Percentiles rank a stretch among this genome's conserved stretches.
These are phyloP conservation scores for Reticulitermes speratus DNA, from an alignment of 1,140 invertebrate species.

Conservation along the genomic window DNA sequence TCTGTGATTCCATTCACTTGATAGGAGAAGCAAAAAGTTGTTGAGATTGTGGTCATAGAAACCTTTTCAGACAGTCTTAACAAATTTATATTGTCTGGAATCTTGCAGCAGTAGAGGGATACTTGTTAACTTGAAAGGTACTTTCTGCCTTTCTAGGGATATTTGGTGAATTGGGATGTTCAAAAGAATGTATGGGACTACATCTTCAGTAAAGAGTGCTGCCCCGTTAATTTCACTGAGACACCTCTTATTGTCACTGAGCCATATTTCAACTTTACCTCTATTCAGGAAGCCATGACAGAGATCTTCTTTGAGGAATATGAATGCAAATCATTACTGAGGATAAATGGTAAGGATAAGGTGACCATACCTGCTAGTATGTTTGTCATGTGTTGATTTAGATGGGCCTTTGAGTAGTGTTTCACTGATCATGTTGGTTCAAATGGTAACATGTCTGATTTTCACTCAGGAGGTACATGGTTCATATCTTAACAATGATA, in stretches of 20 bases:
- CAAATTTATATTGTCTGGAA: not conserved
- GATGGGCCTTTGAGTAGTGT: too few species aligned
- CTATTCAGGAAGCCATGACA: slow-evolving; percentile 88
- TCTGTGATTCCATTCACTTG: not conserved
- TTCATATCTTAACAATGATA: too few species aligned
- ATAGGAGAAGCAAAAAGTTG: not conserved
- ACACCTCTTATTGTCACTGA: slow-evolving; percentile 88
- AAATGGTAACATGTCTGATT: too few species aligned
- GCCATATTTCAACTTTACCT: slow-evolving; percentile 90
- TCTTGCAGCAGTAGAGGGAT: not conserved
- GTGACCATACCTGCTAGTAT: not conserved
- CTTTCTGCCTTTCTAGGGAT: slow-evolving; percentile 61
- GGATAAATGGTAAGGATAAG: slow-evolving; percentile 65
- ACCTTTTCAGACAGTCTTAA: not conserved
- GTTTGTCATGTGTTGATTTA: too few species aligned
- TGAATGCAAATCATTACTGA: slow-evolving; percentile 80
- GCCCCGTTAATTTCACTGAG: slow-evolving; percentile 73
- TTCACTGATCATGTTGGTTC: too few species aligned
- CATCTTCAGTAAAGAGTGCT: slow-evolving; percentile 86
- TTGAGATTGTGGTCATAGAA: not conserved
- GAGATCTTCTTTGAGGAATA: slow-evolving; percentile 99
- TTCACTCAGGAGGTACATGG: too few species aligned
- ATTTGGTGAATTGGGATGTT: slow-evolving; percentile 92
- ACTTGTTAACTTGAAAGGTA: not conserved
- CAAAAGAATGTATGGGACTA: slow-evolving; percentile 97